A percentile compares a stretch with the other conserved stretches of the same genome.
Evolutionary conservation across 1,140 invertebrate species (phyloP).

Genomic region (Leptonema lineaticorne): DNA sequence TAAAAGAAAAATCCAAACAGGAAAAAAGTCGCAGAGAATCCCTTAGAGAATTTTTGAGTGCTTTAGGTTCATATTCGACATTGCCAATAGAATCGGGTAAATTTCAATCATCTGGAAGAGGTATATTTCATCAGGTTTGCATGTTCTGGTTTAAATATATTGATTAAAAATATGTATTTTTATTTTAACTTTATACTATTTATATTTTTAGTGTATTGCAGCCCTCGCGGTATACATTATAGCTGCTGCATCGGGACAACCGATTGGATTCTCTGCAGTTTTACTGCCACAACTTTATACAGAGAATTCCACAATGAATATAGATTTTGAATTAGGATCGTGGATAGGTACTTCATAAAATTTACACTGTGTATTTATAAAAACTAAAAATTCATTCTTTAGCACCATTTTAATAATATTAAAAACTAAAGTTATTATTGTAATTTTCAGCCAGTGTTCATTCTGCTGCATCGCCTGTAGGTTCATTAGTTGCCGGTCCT

Average conservation of each 20-base stretch:
- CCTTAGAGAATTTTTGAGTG: constrained; percentile 52
- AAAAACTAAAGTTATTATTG: constrained; percentile 31
- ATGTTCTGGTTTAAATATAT: too few species aligned
- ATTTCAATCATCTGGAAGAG: constrained; percentile 49
- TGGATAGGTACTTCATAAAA: constrained; percentile 61
- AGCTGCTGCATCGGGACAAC: constrained; percentile 68
- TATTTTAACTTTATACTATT: neutral
- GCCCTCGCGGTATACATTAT: constrained; percentile 66
- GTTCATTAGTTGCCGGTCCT: constrained; percentile 63
- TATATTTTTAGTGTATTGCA: constrained; percentile 61
- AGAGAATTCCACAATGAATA: constrained; percentile 55
- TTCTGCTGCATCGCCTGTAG: constrained; percentile 66
- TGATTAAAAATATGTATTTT: neutral
- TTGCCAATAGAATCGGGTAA: constrained; percentile 51
- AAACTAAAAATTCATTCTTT: too few species aligned
- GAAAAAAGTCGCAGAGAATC: constrained; percentile 47
- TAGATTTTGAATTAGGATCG: constrained; percentile 62
- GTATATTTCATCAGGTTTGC: constrained; percentile 53
- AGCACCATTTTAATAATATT: neutral
- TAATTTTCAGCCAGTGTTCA: constrained; percentile 65
- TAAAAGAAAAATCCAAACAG: constrained; percentile 16
- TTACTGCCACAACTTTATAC: constrained; percentile 61
- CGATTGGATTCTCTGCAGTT: constrained; percentile 70
- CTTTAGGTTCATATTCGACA: constrained; percentile 54
- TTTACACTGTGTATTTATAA: constrained; percentile 27